These are phyloP conservation scores for Patiria miniata DNA, from an alignment of 35 echinoderm and acorn worm species.

Conservation along the genomic window DNA sequence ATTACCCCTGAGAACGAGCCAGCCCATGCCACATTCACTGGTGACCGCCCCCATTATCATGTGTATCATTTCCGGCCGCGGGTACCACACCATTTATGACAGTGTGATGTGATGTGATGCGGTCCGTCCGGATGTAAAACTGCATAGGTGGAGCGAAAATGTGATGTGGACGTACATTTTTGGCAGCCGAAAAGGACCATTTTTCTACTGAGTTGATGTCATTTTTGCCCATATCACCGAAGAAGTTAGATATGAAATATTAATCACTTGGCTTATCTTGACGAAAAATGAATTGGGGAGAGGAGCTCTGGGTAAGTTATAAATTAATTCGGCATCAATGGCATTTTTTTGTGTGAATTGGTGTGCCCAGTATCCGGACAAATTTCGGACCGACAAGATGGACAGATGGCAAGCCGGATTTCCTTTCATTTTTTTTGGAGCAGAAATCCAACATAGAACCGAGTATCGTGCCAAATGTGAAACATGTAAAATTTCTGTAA, in stretches of 20 bases:
- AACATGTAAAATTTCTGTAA: too few species aligned
- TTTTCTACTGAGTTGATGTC: not conserved
- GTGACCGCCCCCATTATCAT: not conserved
- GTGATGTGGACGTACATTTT: not conserved
- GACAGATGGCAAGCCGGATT: too few species aligned
- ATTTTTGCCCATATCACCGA: too few species aligned
- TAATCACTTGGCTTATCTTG: not conserved
- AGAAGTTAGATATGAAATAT: not conserved
- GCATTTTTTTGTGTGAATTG: too few species aligned
- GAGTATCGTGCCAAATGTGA: too few species aligned
- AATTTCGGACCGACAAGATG: too few species aligned
- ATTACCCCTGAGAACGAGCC: not conserved
- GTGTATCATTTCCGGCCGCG: not conserved
- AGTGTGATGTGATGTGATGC: not conserved
- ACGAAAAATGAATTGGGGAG: conserved; percentile 30
- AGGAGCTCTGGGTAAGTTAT: conserved; percentile 9
- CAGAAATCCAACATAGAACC: too few species aligned
- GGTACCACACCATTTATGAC: not conserved
- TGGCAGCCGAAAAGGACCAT: not conserved
- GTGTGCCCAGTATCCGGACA: too few species aligned
- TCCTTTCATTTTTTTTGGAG: too few species aligned
- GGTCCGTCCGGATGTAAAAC: not conserved
- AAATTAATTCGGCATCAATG: too few species aligned
- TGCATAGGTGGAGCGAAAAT: not conserved
- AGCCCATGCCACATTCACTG: not conserved